phyloP scores from a whole-genome alignment of 2,888 invertebrate genomes.

The Melanargia galathea region DNA sequence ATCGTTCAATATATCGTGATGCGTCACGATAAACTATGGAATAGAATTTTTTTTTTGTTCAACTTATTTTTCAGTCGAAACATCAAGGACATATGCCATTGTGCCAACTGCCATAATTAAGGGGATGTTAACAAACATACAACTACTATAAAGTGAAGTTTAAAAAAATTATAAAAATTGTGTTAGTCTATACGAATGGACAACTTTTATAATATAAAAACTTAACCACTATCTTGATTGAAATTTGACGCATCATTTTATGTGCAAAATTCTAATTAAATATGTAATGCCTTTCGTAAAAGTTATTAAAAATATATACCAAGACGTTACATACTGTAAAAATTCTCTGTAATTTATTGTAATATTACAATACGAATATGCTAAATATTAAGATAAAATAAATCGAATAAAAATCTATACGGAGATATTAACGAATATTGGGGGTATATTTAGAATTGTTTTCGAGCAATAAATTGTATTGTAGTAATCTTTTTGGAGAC shows the following conservation, averaged over 20 bases:
- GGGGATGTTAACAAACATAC: not conserved
- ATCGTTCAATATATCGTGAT: constrained; percentile 30
- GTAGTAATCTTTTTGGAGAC: constrained; percentile 55
- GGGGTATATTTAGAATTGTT: constrained; percentile 44
- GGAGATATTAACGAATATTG: constrained; percentile 10
- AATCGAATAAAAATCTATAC: constrained; percentile 4
- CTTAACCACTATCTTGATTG: not conserved
- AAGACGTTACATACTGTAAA: not conserved
- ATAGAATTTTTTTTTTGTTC: not conserved
- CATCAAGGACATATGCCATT: not conserved
- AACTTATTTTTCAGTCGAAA: not conserved
- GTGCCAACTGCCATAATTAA: constrained; percentile 29
- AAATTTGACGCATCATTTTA: constrained; percentile 28
- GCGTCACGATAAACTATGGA: constrained; percentile 15
- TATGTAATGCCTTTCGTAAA: constrained; percentile 12
- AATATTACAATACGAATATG: not conserved
- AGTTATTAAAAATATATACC: constrained; percentile 9
- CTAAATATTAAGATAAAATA: not conserved
- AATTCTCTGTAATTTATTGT: constrained; percentile 5
- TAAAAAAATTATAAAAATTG: not conserved
- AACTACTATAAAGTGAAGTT: not conserved
- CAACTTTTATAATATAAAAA: not conserved
- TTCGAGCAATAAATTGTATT: constrained; percentile 61
- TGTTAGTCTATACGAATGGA: not conserved
- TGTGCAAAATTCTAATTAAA: constrained; percentile 1